phyloP scores from a whole-genome alignment of 92 coral and sea anemone species.

The Scolanthus callimorphus region DNA sequence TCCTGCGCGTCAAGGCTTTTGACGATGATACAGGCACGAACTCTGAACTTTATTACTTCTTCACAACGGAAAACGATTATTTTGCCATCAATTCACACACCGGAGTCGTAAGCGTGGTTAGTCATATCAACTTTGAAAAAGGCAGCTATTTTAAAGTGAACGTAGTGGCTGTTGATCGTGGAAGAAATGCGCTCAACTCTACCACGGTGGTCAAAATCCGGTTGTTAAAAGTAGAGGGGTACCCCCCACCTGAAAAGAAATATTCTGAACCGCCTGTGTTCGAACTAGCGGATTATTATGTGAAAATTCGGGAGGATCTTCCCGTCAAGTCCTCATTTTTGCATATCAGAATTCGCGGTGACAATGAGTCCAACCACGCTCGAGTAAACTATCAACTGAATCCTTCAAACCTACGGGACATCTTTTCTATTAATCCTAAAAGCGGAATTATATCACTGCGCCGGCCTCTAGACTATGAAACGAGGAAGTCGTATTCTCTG shows the following conservation, averaged over 20 bases:
- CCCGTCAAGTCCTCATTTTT: slow-evolving; percentile 76
- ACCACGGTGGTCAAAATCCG: slow-evolving; percentile 63
- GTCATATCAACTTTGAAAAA: slow-evolving; percentile 52
- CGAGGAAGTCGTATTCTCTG: slow-evolving; percentile 35
- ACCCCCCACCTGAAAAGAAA: slow-evolving; percentile 35
- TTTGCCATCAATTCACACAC: slow-evolving; percentile 86
- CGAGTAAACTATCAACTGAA: slow-evolving; percentile 33
- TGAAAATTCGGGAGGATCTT: slow-evolving; percentile 86
- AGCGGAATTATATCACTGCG: slow-evolving; percentile 78
- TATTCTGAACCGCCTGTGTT: slow-evolving; percentile 35
- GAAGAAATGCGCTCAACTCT: slow-evolving; percentile 49
- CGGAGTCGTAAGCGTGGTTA: slow-evolving; percentile 80
- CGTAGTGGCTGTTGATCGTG: slow-evolving; percentile 85
- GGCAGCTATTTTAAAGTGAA: slow-evolving; percentile 69
- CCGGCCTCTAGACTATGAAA: slow-evolving; percentile 56
- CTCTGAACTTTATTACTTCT: slow-evolving; percentile 76
- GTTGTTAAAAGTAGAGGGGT: slow-evolving; percentile 41
- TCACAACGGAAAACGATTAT: slow-evolving; percentile 53
- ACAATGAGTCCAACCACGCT: slow-evolving; percentile 23
- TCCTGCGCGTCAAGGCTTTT: slow-evolving; percentile 77
- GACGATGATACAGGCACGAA: slow-evolving; percentile 75
- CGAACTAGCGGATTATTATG: slow-evolving; percentile 58
- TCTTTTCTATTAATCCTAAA: slow-evolving; percentile 74
- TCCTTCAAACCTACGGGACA: slow-evolving; percentile 28
- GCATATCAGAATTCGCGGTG: slow-evolving; percentile 48